Percentiles rank a stretch among this genome's conserved stretches.
Evolutionary conservation across 2,888 invertebrate genomes (phyloP).

Genomic region (Cetonia aurata): DNA sequence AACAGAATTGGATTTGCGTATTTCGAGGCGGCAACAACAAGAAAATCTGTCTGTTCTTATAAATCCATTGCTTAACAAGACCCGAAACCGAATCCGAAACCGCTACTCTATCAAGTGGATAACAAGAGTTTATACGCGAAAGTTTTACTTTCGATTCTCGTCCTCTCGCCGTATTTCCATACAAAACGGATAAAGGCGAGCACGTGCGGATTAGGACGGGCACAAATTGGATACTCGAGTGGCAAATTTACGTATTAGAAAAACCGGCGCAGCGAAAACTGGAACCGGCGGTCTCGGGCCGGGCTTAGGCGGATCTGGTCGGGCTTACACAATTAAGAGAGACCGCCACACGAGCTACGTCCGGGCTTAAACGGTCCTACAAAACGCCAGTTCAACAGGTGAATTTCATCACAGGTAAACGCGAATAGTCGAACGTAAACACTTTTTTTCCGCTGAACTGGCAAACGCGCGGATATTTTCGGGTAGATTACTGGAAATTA

Average conservation of each 20-base stretch:
- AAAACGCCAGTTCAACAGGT: slow-evolving; percentile 52
- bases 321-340: slow-evolving; percentile 53
- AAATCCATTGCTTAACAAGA: slow-evolving; percentile 24
- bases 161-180: slow-evolving; percentile 22
- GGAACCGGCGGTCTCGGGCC: slow-evolving; percentile 46
- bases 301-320: slow-evolving; percentile 51
- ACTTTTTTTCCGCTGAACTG: slow-evolving; percentile 15
- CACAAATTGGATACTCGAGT: slow-evolving; percentile 39
- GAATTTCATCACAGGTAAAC: slow-evolving; percentile 51
- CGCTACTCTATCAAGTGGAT: slow-evolving; percentile 18
- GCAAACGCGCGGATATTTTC: slow-evolving; percentile 1
- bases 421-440: slow-evolving; percentile 10
- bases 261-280: slow-evolving; percentile 36
- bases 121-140: slow-evolving; percentile 25
- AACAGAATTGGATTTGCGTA: too few species aligned
- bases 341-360: slow-evolving; percentile 45
- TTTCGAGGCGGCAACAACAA: too few species aligned
- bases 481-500: not conserved
- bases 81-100: not conserved
- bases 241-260: slow-evolving; percentile 39
- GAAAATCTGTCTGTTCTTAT: not conserved
- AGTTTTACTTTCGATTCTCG: slow-evolving; percentile 27
- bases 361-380: slow-evolving; percentile 42
- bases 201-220: slow-evolving; percentile 34
- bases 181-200: slow-evolving; percentile 30